Base-by-base conservation (phyloP, 2,113 vertebrate genomes). In the Beaufortia kweichowensis region DNA sequence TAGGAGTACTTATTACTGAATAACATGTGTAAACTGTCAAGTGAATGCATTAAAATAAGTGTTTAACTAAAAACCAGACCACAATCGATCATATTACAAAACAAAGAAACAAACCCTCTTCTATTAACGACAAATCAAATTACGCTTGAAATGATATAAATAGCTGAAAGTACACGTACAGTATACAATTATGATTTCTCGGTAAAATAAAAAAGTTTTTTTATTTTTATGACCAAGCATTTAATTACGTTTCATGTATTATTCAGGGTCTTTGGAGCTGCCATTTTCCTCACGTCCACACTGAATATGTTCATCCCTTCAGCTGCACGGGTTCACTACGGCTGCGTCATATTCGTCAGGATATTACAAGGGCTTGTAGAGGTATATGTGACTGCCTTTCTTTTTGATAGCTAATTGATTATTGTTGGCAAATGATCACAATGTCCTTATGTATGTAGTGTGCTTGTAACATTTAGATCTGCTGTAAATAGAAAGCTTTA, bases 291-390 rank as follows among this genome's bases (percentile, higher is more conserved):
- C 66, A 98, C 97, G 33, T 95, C 97, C 3, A 96, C 88, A 19
- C 91, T 99, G 85, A 99, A 99, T 87, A 98, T 99, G 97, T 87
- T 99, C 59, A 98, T 99, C 57, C 97, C 97, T 0, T 95, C 96
- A 1, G 97, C 97, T 74, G 97, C 97, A 39, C 91, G 94, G 70
- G 92, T 93, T 65, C 97, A 99, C 86, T 99, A 96, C 3, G 97
- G 97, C 11, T 98, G 94, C 55, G 97, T 99, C 87, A 97, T 99
- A 83, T 98, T 97, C 64, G 96, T 99, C 0, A 93, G 97, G 87
- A 97, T 99, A 90, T 82, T 99, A 82, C 97, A 99, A 88, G 97
- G 97, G 23, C 94, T 99, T 80, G 97, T 99, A 33, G 97, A 99
- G 97, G 97, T 98, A 19, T 39, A 11, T 26, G 11, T 41, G 24